Evolutionary conservation across 1,140 invertebrate genomes (phyloP), one percentile per base, ranked within the genome.

Genomic region (Cydia strobilella): DNA sequence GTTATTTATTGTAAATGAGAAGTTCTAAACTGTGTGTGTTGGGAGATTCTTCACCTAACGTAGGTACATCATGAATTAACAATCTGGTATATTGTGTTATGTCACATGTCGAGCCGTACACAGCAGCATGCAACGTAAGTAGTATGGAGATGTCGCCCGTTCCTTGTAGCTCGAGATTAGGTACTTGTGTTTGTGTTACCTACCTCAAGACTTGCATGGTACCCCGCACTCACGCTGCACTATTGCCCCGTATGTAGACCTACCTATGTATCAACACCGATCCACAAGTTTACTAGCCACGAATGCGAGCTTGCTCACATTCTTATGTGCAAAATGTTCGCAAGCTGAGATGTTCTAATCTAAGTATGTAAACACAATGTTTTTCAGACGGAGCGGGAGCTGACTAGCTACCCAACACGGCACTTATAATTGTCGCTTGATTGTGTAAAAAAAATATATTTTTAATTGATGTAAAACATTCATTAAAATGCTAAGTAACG

Each of bases 401-500:
- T 18, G 27, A 18, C 27, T 66, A 31, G 27, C 23, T 31, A 35
- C 63, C 13, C 63, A 35, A 66, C 27, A 66, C 65, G 65, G 65
- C 65, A 69, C 65, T 35, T 18, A 12, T 69, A 18, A 69, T 39
- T 18, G 65, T 69, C 12, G 65, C 65, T 69, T 69, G 25, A 31
- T 66, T 66, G 3, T 66, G 4, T 66, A 31, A 66, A 69, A 18
- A 69, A 69, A 42, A 54, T 54, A 3, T 42, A 69, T n/a, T 42
- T 39, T 15, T n/a, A 15, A 42, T 69, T 20, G 65, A 42, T 72
- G 42, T 72, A 23, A 51, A 42, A 51, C 15, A 51, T 45, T 23
- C 20, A n/a, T 39, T 78, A 77, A 78, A 76, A 81, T 76, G 85
- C 83, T 82, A 79, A 83, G 77, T 94, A 94, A 94, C 94, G 94